Conservation (phyloP, 2,797 vertebrate species). For the Molothrus aeneus region DNA sequence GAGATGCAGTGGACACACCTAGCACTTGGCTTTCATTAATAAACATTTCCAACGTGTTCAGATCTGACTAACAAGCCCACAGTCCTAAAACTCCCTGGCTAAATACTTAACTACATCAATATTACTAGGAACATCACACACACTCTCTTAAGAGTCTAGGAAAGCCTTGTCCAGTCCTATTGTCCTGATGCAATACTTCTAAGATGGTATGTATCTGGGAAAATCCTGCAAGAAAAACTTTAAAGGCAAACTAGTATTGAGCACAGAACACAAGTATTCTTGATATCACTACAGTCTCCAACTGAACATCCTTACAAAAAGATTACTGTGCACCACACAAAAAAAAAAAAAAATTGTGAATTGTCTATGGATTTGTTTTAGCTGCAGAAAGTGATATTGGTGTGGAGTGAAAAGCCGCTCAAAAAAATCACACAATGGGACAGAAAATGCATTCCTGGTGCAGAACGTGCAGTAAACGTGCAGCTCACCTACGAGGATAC, state of each 20-base stretch:
- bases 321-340: conserved; percentile 58
- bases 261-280: conserved; percentile 20
- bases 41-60: background rate
- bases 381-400: conserved; percentile 76
- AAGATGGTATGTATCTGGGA: background rate
- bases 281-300: background rate
- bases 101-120: background rate
- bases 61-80: background rate
- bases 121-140: background rate
- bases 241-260: background rate
- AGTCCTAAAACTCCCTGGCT: background rate
- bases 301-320: conserved; percentile 46
- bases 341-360: conserved; percentile 49
- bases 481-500: conserved; percentile 81
- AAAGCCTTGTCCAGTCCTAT: background rate
- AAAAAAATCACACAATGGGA: conserved; percentile 76
- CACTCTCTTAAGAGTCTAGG: background rate
- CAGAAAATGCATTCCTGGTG: conserved; percentile 81
- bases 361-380: conserved; percentile 68
- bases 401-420: conserved; percentile 81
- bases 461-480: conserved; percentile 83
- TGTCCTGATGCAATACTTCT: background rate
- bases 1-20: background rate
- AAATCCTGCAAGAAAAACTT: conserved; percentile 24
- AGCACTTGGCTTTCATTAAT: conserved; percentile 6